A percentile compares a stretch with the other conserved stretches of the same genome.
Evolutionary conservation across 2,888 invertebrate genomes (phyloP).

Genomic region (Aelia acuminata): DNA sequence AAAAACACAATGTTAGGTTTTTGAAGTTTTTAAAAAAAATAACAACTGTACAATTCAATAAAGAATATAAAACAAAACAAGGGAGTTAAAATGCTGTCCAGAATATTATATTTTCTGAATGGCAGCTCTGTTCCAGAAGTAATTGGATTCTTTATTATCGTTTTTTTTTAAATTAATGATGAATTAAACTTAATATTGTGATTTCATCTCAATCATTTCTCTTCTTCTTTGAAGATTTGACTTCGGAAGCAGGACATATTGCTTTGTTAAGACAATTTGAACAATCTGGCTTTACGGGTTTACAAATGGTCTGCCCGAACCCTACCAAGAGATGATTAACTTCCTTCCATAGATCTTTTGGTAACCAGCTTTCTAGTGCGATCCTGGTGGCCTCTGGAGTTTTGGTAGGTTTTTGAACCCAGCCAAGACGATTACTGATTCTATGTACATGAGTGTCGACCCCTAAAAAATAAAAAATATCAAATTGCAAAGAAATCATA

Average conservation of each 20-base stretch:
- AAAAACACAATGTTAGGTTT: too few species aligned
- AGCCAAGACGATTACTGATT: slow-evolving; percentile 90
- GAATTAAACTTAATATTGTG: neutral
- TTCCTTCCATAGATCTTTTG: slow-evolving; percentile 86
- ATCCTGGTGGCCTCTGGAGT: slow-evolving; percentile 91
- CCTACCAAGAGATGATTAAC: slow-evolving; percentile 94
- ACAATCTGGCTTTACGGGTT: slow-evolving; percentile 87
- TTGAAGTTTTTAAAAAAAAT: too few species aligned
- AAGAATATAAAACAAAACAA: too few species aligned
- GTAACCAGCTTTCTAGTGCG: slow-evolving; percentile 90
- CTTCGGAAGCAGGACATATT: slow-evolving; percentile 80
- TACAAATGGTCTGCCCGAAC: slow-evolving; percentile 95
- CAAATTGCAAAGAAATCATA: neutral
- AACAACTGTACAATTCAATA: too few species aligned
- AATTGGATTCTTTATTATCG: too few species aligned
- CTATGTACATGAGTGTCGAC: slow-evolving; percentile 99
- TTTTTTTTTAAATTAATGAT: neutral
- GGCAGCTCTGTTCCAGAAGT: too few species aligned
- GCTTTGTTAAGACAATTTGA: slow-evolving; percentile 83
- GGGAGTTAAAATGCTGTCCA: too few species aligned
- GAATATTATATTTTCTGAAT: too few species aligned
- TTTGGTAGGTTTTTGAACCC: slow-evolving; percentile 81
- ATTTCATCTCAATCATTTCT: neutral
- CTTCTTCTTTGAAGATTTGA: neutral
- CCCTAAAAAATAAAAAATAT: slow-evolving; percentile 71